Evolutionary conservation across 2,113 vertebrate species (phyloP).

Genomic region (Scolopax mira): DNA sequence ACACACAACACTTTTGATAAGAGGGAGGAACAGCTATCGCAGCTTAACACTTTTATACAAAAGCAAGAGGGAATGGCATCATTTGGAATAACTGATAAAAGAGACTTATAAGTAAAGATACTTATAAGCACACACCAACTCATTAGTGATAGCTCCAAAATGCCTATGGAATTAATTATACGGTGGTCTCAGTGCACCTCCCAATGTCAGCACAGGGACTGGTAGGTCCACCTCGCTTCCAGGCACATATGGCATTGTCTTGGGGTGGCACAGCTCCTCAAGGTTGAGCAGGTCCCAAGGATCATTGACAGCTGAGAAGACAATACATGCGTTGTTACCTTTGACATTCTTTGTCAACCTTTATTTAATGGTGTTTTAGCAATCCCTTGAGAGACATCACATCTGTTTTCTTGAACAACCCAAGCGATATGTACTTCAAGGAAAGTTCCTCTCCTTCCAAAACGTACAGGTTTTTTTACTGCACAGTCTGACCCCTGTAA

Average conservation of each 20-base stretch:
- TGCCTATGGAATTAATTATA: background rate
- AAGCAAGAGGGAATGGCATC: background rate
- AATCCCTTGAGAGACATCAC: background rate
- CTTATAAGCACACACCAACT: background rate
- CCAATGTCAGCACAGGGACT: background rate
- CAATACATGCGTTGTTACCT: background rate
- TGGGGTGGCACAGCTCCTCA: background rate
- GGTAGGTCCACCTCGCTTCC: background rate
- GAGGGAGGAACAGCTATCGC: fast-evolving
- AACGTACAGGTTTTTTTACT: background rate
- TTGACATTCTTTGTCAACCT: background rate
- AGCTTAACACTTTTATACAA: background rate
- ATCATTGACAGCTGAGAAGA: background rate
- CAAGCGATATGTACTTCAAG: background rate
- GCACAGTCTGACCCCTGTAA: background rate
- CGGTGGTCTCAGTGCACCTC: background rate
- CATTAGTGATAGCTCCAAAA: background rate
- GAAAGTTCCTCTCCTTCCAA: background rate
- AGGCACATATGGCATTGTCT: background rate
- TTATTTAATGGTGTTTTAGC: background rate
- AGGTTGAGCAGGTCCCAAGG: background rate
- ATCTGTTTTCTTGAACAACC: background rate
- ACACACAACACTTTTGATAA: background rate
- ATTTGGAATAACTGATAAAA: background rate
- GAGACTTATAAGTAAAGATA: too few relatives aligned